Conservation (phyloP, 2,797 vertebrate genomes). For the Notolepis coatsorum region DNA sequence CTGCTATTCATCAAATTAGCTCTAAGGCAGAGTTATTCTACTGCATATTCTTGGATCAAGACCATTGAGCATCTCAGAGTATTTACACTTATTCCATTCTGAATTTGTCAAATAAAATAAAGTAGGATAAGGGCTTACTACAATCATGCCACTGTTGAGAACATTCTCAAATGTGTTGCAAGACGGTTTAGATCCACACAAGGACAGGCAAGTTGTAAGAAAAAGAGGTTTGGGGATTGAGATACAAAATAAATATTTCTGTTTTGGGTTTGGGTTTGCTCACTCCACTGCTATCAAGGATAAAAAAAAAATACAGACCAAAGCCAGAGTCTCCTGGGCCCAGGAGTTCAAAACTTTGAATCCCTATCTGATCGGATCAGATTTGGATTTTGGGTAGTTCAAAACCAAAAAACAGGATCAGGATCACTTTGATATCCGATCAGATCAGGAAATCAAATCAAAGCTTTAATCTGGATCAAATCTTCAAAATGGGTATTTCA, state of each 20-base stretch:
- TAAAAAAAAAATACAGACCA: not conserved
- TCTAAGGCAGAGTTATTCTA: not conserved
- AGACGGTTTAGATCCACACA: no score
- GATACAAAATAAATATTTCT: not conserved
- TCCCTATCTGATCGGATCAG: no score
- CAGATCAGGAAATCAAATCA: no score
- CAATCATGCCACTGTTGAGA: not conserved
- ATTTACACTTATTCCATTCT: conserved; percentile 4
- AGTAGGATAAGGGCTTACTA: conserved; percentile 1
- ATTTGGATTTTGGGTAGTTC: no score
- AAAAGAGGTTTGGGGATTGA: not conserved
- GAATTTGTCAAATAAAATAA: conserved; percentile 8
- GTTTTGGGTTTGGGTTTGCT: not conserved
- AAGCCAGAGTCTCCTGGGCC: not conserved
- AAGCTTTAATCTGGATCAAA: no score
- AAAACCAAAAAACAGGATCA: no score
- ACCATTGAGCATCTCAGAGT: not conserved
- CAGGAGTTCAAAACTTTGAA: no score
- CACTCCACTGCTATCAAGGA: not conserved
- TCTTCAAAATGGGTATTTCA: no score
- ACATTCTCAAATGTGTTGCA: not conserved
- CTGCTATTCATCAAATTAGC: not conserved
- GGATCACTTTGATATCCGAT: no score
- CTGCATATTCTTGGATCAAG: not conserved
- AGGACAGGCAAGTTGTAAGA: not conserved